Conservation (phyloP, 2,888 invertebrate species). For the Euclidia mi region DNA sequence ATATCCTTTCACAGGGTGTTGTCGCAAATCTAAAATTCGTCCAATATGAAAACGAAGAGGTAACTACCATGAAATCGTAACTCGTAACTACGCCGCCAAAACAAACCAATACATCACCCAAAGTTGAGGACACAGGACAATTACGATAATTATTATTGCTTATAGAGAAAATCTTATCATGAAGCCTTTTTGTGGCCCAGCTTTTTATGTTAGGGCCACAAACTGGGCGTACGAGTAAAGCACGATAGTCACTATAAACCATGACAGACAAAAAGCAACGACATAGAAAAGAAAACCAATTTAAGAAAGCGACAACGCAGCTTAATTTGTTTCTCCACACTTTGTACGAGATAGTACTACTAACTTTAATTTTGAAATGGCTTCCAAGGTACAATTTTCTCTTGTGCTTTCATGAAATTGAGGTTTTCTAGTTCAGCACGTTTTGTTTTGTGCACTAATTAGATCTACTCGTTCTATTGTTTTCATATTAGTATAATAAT, state of each 20-base stretch:
- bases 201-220: conserved; percentile 30
- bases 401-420: conserved; percentile 39
- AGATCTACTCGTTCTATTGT: neutral
- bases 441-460: conserved; percentile 23
- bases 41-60: conserved; percentile 9
- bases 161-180: conserved; percentile 18
- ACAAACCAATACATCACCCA: conserved; percentile 30
- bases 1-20: conserved; percentile 24
- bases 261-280: conserved; percentile 20
- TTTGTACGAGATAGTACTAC: conserved; percentile 41
- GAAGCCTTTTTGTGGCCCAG: conserved; percentile 9
- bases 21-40: conserved; percentile 6
- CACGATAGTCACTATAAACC: conserved; percentile 14
- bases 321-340: conserved; percentile 46
- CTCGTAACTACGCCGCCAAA: conserved; percentile 13
- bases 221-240: conserved; percentile 18
- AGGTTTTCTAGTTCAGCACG: conserved; percentile 22
- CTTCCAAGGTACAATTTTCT: conserved; percentile 29
- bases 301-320: conserved; percentile 42
- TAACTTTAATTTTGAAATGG: conserved; percentile 40
- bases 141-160: conserved; percentile 31
- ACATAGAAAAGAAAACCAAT: conserved; percentile 46
- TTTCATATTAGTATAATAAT: neutral
- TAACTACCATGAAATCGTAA: too few relatives aligned
- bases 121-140: conserved; percentile 28